Evolutionary conservation across 2,888 invertebrate species (phyloP).

Genomic region (Amblyjoppa fuscipennis): DNA sequence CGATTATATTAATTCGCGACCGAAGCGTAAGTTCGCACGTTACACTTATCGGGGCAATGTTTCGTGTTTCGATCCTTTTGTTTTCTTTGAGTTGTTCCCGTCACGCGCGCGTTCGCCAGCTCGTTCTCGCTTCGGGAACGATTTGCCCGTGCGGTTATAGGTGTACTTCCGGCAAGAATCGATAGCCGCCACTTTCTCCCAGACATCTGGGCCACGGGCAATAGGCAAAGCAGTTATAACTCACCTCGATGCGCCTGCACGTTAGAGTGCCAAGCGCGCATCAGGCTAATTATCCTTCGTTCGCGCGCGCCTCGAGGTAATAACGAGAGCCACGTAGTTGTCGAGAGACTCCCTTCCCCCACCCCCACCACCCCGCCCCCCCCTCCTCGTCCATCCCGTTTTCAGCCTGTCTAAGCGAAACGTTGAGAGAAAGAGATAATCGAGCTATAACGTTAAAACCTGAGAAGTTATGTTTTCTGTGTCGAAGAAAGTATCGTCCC

Average conservation of each 20-base stretch:
- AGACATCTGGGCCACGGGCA: constrained; percentile 74
- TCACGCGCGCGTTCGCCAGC: constrained; percentile 22
- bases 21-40: constrained; percentile 73
- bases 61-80: constrained; percentile 56
- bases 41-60: constrained; percentile 71
- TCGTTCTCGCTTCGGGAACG: not conserved
- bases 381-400: not conserved
- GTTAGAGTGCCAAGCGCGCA: constrained; percentile 51
- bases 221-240: constrained; percentile 32
- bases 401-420: constrained; percentile 36
- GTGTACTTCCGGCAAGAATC: constrained; percentile 73
- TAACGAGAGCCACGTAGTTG: constrained; percentile 28
- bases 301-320: constrained; percentile 23
- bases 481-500: constrained; percentile 77
- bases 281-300: constrained; percentile 62
- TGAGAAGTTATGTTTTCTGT: constrained; percentile 70
- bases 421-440: constrained; percentile 32
- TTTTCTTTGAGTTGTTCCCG: constrained; percentile 12
- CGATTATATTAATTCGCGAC: constrained; percentile 54
- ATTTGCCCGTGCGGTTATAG: not conserved
- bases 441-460: constrained; percentile 38
- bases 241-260: constrained; percentile 35
- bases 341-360: not conserved
- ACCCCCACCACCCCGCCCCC: too few species aligned
- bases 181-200: constrained; percentile 74